Percentiles rank a stretch among this genome's conserved stretches.
These are phyloP conservation scores for Phthorimaea operculella DNA, from an alignment of 1,140 invertebrate genomes.

Conservation along the genomic window DNA sequence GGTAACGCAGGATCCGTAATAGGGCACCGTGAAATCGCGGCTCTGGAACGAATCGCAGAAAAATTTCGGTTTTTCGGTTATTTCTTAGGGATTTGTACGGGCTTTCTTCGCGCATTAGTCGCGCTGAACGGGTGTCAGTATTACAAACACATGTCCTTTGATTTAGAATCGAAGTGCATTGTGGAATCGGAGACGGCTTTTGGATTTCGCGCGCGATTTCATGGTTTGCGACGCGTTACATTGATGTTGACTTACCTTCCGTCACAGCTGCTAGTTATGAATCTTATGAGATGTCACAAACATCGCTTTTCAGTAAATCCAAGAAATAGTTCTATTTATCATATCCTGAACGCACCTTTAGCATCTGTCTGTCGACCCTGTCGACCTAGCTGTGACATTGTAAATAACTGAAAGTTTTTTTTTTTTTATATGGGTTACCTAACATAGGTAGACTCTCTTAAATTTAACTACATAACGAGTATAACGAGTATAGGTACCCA, in stretches of 20 bases:
- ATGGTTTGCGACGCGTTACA: constrained; percentile 57
- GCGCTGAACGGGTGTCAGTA: constrained; percentile 61
- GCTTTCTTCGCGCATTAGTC: constrained; percentile 62
- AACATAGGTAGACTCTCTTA: background rate
- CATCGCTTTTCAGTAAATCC: constrained; percentile 8
- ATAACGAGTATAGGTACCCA: too few relatives aligned
- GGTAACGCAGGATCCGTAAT: constrained; percentile 41
- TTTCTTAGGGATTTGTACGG: constrained; percentile 66
- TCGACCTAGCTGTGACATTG: background rate
- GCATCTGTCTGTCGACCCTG: background rate
- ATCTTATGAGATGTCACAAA: constrained; percentile 22
- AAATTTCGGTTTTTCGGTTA: constrained; percentile 68
- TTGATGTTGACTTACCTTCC: constrained; percentile 66
- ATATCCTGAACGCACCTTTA: background rate
- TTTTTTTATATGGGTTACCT: too few relatives aligned
- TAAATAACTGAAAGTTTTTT: too few relatives aligned
- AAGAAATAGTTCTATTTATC: constrained; percentile 6
- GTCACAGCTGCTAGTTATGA: constrained; percentile 61
- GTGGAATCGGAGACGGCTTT: constrained; percentile 52
- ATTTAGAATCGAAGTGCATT: constrained; percentile 44
- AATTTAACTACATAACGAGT: background rate
- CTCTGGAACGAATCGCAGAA: constrained; percentile 60
- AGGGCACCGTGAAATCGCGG: constrained; percentile 57
- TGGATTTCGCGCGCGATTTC: constrained; percentile 61
- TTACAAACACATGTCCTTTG: constrained; percentile 63